Conservation (phyloP, 2,797 vertebrate genomes). For the Spea hammondii region DNA sequence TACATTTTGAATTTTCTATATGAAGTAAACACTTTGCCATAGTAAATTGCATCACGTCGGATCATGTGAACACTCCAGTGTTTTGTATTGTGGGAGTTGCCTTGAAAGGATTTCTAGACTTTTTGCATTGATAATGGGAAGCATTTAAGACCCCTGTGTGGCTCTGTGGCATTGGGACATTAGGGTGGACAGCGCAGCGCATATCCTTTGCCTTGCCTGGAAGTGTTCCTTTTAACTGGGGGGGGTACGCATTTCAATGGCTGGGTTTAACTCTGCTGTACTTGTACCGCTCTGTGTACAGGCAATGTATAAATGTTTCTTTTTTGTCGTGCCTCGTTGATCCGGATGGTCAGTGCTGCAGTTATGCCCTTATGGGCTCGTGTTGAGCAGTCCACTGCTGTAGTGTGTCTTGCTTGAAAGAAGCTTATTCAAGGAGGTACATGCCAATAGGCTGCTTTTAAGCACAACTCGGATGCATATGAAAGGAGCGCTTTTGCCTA, state of each 20-base stretch:
- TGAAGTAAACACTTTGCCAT: background rate
- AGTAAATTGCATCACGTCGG: background rate
- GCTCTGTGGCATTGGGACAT: background rate
- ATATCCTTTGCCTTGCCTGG: conserved; percentile 13
- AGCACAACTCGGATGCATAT: conserved; percentile 41
- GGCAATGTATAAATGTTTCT: background rate
- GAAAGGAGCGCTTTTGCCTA: conserved; percentile 23
- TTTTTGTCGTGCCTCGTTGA: background rate
- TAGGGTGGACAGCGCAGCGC: conserved; percentile 29
- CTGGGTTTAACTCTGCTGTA: conserved; percentile 15
- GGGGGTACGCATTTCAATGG: conserved; percentile 20
- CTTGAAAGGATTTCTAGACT: background rate
- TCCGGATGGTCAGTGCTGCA: background rate
- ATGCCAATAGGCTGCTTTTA: conserved; percentile 14
- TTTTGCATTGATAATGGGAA: conserved; percentile 16
- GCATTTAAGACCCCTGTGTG: background rate
- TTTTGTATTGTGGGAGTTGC: conserved; percentile 33
- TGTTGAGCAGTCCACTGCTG: conserved; percentile 31
- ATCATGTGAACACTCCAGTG: conserved; percentile 30
- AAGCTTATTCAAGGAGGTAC: conserved; percentile 12
- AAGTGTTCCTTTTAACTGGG: conserved; percentile 20
- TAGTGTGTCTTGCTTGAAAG: conserved; percentile 21
- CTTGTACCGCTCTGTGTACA: conserved; percentile 12
- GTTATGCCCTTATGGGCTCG: conserved; percentile 12
- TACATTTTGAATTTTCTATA: background rate